These are phyloP conservation scores for Bos taurus DNA, from an alignment of 2,113 vertebrate species.

Conservation along the genomic window DNA sequence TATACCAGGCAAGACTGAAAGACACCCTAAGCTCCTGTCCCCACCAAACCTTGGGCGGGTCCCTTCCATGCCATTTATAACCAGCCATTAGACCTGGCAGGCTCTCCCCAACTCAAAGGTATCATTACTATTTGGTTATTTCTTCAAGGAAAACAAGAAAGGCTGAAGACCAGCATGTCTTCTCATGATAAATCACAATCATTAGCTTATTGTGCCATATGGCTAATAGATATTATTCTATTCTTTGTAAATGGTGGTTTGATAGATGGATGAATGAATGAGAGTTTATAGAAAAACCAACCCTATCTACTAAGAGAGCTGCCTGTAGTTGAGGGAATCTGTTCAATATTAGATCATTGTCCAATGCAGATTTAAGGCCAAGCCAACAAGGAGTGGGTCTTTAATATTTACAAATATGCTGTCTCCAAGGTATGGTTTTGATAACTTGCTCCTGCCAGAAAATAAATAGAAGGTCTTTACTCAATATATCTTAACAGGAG, in stretches of 20 bases:
- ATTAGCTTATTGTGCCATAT: background rate
- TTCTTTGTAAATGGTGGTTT: background rate
- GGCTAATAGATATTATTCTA: background rate
- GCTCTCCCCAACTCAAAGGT: background rate
- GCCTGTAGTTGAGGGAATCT: background rate
- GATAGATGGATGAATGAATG: background rate
- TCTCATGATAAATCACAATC: background rate
- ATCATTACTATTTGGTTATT: background rate
- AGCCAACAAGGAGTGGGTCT: background rate
- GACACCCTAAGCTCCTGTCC: background rate
- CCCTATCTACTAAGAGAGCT: background rate
- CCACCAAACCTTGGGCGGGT: background rate
- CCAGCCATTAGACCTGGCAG: background rate
- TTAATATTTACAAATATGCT: background rate
- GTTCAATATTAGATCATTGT: background rate
- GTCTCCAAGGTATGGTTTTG: background rate
- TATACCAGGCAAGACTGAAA: background rate
- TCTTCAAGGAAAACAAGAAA: background rate
- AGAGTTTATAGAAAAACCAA: background rate
- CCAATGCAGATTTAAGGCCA: background rate
- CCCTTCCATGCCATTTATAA: background rate
- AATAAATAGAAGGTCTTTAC: conserved; percentile 6
- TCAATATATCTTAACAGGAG: background rate
- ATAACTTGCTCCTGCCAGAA: background rate
- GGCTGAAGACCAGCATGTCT: background rate